These are phyloP conservation scores for Athripsodes cinereus DNA, from an alignment of 2,888 invertebrate species.

Conservation along the genomic window DNA sequence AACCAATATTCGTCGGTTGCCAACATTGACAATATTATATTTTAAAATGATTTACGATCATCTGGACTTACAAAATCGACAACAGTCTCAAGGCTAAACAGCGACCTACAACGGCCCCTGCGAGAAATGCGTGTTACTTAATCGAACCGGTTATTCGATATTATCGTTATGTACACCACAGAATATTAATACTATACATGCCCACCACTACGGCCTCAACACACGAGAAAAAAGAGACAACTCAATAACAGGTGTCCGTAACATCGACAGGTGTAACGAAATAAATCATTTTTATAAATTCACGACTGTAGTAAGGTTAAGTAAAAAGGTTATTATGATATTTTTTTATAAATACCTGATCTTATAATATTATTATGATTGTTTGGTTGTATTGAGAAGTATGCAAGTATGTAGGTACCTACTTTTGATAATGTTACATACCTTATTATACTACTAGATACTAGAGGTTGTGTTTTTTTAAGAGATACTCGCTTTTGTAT, in stretches of 20 bases:
- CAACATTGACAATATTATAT: no score
- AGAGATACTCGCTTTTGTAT: no score
- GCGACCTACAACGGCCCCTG: background rate
- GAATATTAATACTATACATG: background rate
- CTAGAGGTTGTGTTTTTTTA: no score
- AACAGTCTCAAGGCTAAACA: no score
- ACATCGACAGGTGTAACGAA: background rate
- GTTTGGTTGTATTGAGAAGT: no score
- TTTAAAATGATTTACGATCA: no score
- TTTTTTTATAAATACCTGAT: background rate
- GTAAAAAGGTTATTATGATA: background rate
- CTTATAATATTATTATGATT: background rate
- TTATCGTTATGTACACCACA: background rate
- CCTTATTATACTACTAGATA: no score
- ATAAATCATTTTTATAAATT: background rate
- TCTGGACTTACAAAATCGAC: no score
- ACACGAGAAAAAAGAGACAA: background rate
- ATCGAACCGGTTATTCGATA: constrained; percentile 1
- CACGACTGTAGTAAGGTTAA: background rate
- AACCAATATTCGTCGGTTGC: no score
- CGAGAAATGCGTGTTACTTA: background rate
- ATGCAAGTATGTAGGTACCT: no score
- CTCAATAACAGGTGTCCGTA: background rate
- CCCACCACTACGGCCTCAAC: background rate
- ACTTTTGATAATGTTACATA: no score